phyloP scores from a whole-genome alignment of 1,140 invertebrate species.

The Drosophila arizonae region DNA sequence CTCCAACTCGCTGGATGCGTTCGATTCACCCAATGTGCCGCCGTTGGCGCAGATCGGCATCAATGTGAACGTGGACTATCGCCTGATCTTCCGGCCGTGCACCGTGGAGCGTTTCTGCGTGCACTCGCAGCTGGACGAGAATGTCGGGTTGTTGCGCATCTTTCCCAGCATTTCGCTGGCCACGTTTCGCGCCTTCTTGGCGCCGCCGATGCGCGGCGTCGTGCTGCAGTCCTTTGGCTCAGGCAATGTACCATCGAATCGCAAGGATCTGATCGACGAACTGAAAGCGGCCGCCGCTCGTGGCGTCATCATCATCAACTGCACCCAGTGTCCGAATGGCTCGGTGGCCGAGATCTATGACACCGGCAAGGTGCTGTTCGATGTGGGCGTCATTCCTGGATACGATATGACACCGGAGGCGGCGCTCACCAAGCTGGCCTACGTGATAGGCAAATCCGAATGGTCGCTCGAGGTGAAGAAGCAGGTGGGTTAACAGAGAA shows the following conservation, averaged over 20 bases:
- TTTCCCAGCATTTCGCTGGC: conserved; percentile 95
- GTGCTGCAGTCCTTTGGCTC: conserved; percentile 96
- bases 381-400: conserved; percentile 92
- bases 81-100: conserved; percentile 89
- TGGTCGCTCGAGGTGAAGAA: conserved; percentile 90
- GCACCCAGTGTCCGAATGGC: conserved; percentile 94
- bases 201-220: conserved; percentile 92
- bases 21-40: conserved; percentile 93
- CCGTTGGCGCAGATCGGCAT: conserved; percentile 93
- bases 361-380: conserved; percentile 87
- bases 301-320: conserved; percentile 96
- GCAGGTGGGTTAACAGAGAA: conserved; percentile 60
- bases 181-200: conserved; percentile 91
- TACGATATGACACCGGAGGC: conserved; percentile 98
- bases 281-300: conserved; percentile 88
- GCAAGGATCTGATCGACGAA: conserved; percentile 91
- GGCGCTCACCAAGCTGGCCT: conserved; percentile 94
- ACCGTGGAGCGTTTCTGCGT: conserved; percentile 90
- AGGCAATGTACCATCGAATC: conserved; percentile 94
- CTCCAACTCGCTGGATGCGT: conserved; percentile 92
- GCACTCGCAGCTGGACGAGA: conserved; percentile 89
- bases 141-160: conserved; percentile 93
- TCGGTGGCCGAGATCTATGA: conserved; percentile 91
- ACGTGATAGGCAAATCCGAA: conserved; percentile 93
- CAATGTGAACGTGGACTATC: conserved; percentile 90